Conservation (phyloP, 2,797 vertebrate species). For the Sparus aurata region DNA sequence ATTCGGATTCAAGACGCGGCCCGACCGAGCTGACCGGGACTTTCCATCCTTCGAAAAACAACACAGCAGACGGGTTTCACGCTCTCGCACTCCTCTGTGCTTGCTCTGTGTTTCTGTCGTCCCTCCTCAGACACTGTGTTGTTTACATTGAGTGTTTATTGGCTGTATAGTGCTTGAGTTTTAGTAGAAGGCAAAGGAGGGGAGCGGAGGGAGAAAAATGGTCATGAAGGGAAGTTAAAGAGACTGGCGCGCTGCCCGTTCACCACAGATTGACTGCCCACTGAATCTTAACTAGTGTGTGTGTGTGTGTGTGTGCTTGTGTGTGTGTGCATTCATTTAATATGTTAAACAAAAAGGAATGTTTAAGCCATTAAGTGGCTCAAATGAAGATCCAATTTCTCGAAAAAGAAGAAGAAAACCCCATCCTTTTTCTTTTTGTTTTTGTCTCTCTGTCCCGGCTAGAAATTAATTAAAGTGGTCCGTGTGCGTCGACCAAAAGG, state of each 20-base stretch:
- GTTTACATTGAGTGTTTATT: slow-evolving; percentile 33
- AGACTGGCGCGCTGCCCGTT: slow-evolving; percentile 50
- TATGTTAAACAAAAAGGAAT: slow-evolving; percentile 17
- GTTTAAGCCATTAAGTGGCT: not conserved
- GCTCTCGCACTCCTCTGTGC: slow-evolving; percentile 16
- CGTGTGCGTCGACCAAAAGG: slow-evolving; percentile 3
- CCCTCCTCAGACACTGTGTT: slow-evolving; percentile 11
- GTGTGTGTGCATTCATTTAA: not conserved
- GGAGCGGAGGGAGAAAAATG: slow-evolving; percentile 18
- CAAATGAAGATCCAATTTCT: not conserved
- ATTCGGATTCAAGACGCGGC: slow-evolving; percentile 73
- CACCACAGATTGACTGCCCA: slow-evolving; percentile 31
- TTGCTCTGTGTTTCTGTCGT: slow-evolving; percentile 23
- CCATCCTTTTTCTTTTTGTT: not conserved
- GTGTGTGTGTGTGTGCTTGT: not conserved
- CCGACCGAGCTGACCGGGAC: slow-evolving; percentile 49
- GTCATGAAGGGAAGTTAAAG: slow-evolving; percentile 29
- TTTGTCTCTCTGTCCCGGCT: not conserved
- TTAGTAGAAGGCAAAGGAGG: slow-evolving; percentile 24
- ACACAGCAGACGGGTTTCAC: slow-evolving; percentile 33
- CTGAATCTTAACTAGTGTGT: slow-evolving; percentile 48
- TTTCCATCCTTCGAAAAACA: slow-evolving; percentile 62
- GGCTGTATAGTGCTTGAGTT: slow-evolving; percentile 7
- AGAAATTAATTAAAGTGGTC: not conserved
- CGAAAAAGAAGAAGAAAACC: not conserved